A percentile compares a stretch with the other conserved stretches of the same genome.
Evolutionary conservation across 2,113 vertebrate species (phyloP).

Genomic region (Campylorhamphus procurvoides): DNA sequence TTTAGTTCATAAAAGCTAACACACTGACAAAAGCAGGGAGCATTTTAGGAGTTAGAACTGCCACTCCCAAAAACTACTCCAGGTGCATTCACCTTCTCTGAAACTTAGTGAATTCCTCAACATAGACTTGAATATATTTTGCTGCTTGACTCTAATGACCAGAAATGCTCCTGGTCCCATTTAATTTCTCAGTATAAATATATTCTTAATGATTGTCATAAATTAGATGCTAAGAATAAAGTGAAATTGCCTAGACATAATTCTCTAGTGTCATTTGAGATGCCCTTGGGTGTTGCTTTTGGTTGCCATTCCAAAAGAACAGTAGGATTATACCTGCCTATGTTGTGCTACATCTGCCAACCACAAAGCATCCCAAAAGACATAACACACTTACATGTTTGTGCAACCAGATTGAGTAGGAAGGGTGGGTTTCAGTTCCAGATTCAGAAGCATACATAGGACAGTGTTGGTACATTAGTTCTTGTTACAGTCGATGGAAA

Average conservation of each 20-base stretch:
- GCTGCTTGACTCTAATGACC: not conserved
- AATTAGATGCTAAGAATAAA: slow-evolving; percentile 43
- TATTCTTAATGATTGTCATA: slow-evolving; percentile 39
- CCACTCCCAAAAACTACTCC: not conserved
- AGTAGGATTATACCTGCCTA: not conserved
- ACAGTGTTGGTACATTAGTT: not conserved
- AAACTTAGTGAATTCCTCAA: not conserved
- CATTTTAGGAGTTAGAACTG: not conserved
- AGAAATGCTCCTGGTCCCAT: not conserved
- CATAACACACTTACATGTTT: not conserved
- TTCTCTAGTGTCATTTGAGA: not conserved
- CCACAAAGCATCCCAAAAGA: not conserved
- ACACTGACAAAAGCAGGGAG: not conserved
- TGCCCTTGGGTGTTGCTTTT: not conserved
- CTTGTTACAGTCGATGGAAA: not conserved
- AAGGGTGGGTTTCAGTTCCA: not conserved
- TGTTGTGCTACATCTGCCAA: not conserved
- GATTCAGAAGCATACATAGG: not conserved
- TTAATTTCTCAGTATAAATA: slow-evolving; percentile 22
- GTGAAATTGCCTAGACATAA: not conserved
- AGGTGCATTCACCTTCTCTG: not conserved
- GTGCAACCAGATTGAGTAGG: not conserved
- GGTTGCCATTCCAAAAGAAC: not conserved
- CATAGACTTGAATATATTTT: slow-evolving; percentile 5
- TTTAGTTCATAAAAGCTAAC: not conserved